Base-by-base conservation (phyloP, 2,888 invertebrate genomes). In the Apodemia hepburni region DNA sequence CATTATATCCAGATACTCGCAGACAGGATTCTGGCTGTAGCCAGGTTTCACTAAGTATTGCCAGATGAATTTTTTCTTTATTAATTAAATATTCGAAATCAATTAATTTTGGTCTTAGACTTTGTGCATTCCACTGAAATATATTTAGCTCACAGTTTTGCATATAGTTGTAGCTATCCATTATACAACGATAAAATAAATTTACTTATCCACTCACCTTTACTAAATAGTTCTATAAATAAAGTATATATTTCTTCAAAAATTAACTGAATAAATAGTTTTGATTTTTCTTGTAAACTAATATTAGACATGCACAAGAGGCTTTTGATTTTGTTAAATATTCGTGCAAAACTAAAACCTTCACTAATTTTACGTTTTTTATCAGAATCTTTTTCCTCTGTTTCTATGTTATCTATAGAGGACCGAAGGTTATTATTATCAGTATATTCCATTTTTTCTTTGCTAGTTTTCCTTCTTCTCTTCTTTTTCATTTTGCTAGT, bases 61-160 rank as follows among this genome's bases (percentile, higher is more conserved):
- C 47, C 4, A 47, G 4, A 17, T 47, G 47, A 7, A 17, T 47
- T 17, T 17, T 47, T 47, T 47, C 17, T 1, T 47, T 47, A 47
- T 47, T 47, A 47, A 47, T 17, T 47, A 47, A 47, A 17, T n/a
- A 17, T 47, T 47, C 17, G 4, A 17, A 17, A 17, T 47, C 47
- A 7, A 3, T 47, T 17, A 8, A 47, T 45, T 47, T 47, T 47
- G 47, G 47, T 7, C 47, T 47, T 17, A 47, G 7, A 17, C 47
- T 47, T 17, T 47, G 45, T 45, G 45, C 12, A 45, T 45, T 45
- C 45, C 45, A n/a, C 7, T 45, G 45, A 45, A n/a, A 45, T 15
- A 45, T 45, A n/a, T 45, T 45, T n/a, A 45, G 8, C n/a, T 45
- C n/a, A 45, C 45, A 45, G 45, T 45, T 45, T 45, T 45, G 45